These are phyloP conservation scores for Incurvaria masculella DNA, from an alignment of 2,888 invertebrate species.

Conservation along the genomic window DNA sequence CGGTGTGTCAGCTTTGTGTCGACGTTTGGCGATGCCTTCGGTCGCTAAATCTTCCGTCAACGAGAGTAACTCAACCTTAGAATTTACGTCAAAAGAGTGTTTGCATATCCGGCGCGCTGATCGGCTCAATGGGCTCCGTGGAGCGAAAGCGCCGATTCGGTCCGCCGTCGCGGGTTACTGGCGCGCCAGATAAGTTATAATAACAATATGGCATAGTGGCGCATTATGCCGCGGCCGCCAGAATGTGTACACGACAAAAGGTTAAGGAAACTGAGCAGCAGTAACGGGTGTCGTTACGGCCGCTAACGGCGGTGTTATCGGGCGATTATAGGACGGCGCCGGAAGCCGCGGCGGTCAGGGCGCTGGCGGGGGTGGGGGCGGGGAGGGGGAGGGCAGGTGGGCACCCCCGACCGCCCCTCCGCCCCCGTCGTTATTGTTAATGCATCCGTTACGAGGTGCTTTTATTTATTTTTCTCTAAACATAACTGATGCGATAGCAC, in stretches of 20 bases:
- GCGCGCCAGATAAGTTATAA: conserved; percentile 23
- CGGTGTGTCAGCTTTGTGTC: too few species aligned
- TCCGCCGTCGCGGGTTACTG: conserved; percentile 15
- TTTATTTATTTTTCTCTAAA: conserved; percentile 22
- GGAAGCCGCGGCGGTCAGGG: neutral
- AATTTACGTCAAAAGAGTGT: neutral
- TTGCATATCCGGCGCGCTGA: neutral
- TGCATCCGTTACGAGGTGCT: conserved; percentile 17
- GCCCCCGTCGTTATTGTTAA: conserved; percentile 1
- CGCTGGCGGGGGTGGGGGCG: too few species aligned
- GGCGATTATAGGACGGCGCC: neutral
- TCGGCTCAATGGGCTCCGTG: conserved; percentile 5
- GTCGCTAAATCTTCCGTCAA: too few species aligned
- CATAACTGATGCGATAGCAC: neutral
- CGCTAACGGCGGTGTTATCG: conserved; percentile 35
- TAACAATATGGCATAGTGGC: neutral
- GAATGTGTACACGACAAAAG: conserved; percentile 23
- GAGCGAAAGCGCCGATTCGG: conserved; percentile 8
- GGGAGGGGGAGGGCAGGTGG: neutral
- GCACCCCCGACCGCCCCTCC: neutral
- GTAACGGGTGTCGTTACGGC: conserved; percentile 44
- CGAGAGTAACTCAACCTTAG: too few species aligned
- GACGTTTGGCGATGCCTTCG: too few species aligned
- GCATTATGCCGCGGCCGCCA: neutral
- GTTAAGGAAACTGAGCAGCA: conserved; percentile 18